A percentile compares a stretch with the other conserved stretches of the same genome.
These are phyloP conservation scores for Alviniconcha marisindica DNA, from an alignment of 1,140 invertebrate genomes.

Conservation along the genomic window DNA sequence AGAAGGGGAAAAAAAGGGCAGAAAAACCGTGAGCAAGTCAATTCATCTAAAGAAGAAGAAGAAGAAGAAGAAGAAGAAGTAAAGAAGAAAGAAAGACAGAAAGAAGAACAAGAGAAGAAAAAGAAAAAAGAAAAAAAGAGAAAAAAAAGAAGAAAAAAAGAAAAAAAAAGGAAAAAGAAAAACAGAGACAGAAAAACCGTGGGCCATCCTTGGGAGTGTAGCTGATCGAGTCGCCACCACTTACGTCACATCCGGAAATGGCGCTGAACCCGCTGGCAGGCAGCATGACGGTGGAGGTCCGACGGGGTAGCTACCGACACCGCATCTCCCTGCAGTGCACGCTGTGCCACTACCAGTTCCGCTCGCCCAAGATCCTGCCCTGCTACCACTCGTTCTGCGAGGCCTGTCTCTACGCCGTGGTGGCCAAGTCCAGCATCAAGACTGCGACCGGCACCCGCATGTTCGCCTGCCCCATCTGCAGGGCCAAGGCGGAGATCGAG, in stretches of 20 bases:
- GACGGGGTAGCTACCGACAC: background rate
- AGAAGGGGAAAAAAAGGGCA: no score
- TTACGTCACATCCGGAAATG: no score
- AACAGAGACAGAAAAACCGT: background rate
- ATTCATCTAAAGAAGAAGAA: no score
- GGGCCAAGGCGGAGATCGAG: background rate
- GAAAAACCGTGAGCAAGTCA: no score
- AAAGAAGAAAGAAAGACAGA: no score
- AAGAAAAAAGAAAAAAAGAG: background rate
- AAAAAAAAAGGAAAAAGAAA: background rate
- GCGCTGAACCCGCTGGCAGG: no score
- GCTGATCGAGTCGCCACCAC: no score
- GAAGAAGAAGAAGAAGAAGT: no score
- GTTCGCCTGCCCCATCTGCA: constrained; percentile 6
- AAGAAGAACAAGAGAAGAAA: background rate
- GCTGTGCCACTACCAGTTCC: constrained; percentile 16
- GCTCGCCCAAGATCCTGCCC: constrained; percentile 25
- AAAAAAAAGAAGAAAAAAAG: background rate
- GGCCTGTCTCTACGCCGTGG: constrained; percentile 9
- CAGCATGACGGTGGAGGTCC: background rate
- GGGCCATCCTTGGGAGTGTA: no score
- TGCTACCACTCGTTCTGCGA: constrained; percentile 24
- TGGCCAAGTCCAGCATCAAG: background rate
- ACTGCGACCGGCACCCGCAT: background rate
- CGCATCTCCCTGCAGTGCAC: background rate